Evolutionary conservation across 1,140 invertebrate species (phyloP).

Genomic region (Trachymyrmex cornetzi): DNA sequence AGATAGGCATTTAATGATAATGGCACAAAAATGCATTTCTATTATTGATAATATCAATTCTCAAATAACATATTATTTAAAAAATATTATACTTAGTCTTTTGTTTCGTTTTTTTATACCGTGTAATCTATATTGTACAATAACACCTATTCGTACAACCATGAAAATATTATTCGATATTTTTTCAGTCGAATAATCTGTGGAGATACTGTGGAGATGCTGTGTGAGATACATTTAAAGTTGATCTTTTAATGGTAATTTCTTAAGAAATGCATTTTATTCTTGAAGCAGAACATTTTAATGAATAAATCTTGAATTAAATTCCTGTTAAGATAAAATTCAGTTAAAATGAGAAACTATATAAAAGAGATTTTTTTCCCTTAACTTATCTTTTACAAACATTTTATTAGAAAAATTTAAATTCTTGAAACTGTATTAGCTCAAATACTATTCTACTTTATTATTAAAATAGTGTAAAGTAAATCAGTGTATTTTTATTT

Average conservation of each 20-base stretch:
- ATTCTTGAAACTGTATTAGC: background rate
- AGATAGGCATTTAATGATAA: background rate
- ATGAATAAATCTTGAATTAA: conserved; percentile 34
- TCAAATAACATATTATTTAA: background rate
- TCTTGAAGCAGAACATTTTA: background rate
- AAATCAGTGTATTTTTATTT: conserved; percentile 7
- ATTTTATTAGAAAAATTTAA: conserved; percentile 13
- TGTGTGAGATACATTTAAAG: background rate
- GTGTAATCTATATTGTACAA: background rate
- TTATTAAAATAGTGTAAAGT: conserved; percentile 7
- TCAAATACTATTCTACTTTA: conserved; percentile 9
- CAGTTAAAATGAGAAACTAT: background rate
- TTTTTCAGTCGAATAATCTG: background rate
- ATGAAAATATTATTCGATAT: background rate
- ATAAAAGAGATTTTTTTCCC: background rate
- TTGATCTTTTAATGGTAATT: conserved; percentile 13
- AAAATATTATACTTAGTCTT: background rate
- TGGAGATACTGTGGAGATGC: no score
- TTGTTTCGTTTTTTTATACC: background rate
- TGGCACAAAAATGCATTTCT: background rate
- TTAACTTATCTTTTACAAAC: background rate
- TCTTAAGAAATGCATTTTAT: conserved; percentile 11
- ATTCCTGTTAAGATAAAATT: conserved; percentile 9
- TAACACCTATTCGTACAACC: background rate
- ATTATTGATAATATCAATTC: background rate